These are phyloP conservation scores for Caenorhabditis briggsae DNA, from an alignment of 1,140 invertebrate genomes.

Conservation along the genomic window DNA sequence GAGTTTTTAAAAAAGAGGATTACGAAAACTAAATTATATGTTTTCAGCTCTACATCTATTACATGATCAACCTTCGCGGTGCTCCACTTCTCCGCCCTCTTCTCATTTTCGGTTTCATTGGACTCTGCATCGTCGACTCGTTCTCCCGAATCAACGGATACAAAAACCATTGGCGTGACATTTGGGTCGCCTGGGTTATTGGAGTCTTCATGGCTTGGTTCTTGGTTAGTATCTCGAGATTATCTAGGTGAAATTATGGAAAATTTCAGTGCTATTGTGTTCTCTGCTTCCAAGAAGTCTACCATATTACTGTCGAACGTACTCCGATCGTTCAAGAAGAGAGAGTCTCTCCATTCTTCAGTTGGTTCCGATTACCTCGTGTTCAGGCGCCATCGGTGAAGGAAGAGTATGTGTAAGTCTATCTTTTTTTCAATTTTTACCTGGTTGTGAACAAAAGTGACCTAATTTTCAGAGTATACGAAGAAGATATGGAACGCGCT, in stretches of 20 bases:
- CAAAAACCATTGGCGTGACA: constrained; percentile 78
- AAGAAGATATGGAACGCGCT: constrained; percentile 74
- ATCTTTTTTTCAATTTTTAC: background rate
- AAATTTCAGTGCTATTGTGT: constrained; percentile 76
- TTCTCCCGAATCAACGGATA: constrained; percentile 78
- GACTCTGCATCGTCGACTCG: constrained; percentile 75
- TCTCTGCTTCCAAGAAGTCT: constrained; percentile 78
- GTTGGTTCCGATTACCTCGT: constrained; percentile 76
- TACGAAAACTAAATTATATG: background rate
- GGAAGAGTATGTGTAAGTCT: constrained; percentile 77
- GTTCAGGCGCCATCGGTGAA: constrained; percentile 77
- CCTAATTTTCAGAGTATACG: constrained; percentile 76
- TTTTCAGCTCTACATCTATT: constrained; percentile 77
- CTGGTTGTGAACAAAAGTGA: background rate
- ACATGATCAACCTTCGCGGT: constrained; percentile 78
- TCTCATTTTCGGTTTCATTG: constrained; percentile 77
- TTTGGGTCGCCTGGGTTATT: constrained; percentile 78
- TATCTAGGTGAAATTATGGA: background rate
- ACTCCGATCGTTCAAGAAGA: constrained; percentile 69
- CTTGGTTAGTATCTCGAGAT: constrained; percentile 64
- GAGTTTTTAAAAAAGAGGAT: constrained; percentile 36
- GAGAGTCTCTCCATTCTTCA: constrained; percentile 75
- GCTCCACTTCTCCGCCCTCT: constrained; percentile 76
- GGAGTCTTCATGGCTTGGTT: constrained; percentile 75
- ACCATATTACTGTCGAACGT: constrained; percentile 72